phyloP scores from a whole-genome alignment of 2,888 invertebrate genomes.

The Hemaris fuciformis region DNA sequence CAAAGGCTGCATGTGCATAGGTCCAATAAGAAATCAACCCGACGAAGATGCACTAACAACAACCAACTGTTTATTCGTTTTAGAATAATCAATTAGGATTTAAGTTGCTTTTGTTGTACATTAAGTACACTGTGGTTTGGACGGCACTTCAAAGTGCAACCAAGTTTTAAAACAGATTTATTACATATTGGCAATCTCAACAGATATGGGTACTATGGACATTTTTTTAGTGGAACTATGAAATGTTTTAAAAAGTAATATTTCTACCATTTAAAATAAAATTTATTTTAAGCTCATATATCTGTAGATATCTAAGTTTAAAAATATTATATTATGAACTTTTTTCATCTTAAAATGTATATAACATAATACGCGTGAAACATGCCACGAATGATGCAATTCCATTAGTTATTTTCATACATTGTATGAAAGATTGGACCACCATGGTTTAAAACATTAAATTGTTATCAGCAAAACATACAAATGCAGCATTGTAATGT shows the following conservation, averaged over 20 bases:
- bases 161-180: neutral
- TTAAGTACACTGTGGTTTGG: neutral
- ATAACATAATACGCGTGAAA: neutral
- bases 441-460: neutral
- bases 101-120: neutral
- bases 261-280: neutral
- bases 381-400: neutral
- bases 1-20: slow-evolving; percentile 76
- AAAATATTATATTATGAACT: neutral
- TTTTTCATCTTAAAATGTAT: neutral
- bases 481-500: neutral
- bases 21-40: slow-evolving; percentile 27
- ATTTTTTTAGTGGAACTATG: neutral
- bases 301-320: neutral
- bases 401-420: too few species aligned
- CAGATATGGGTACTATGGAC: neutral
- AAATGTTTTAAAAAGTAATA: neutral
- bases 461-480: neutral
- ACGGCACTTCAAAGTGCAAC: neutral
- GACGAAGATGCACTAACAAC: slow-evolving; percentile 19
- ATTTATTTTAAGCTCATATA: neutral
- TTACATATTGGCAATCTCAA: neutral
- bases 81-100: slow-evolving; percentile 52
- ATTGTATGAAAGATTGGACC: neutral
- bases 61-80: slow-evolving; percentile 61